Percentiles rank a stretch among this genome's conserved stretches.
These are phyloP conservation scores for Aspiorhynchus laticeps DNA, from an alignment of 2,113 vertebrate species.

Conservation along the genomic window DNA sequence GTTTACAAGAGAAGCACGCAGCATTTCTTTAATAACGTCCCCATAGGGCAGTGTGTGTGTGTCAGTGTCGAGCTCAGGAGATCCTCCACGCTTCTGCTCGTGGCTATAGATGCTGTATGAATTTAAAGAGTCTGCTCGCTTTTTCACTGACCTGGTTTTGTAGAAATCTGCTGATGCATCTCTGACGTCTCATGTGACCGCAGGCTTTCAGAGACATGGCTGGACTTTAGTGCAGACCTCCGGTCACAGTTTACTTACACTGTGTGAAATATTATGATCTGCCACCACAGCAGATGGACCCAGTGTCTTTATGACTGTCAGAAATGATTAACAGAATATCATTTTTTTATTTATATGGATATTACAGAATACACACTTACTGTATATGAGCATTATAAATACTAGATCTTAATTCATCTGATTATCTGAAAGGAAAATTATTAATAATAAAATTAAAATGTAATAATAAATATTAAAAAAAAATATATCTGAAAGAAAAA, in stretches of 20 bases:
- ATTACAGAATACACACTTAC: not conserved
- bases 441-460: too few species aligned
- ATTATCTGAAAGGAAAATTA: too few species aligned
- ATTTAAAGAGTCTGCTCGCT: not conserved
- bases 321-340: not conserved
- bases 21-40: not conserved
- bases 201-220: not conserved
- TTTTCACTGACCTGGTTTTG: slow-evolving; percentile 24
- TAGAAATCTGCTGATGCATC: slow-evolving; percentile 25
- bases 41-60: not conserved
- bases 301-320: too few species aligned
- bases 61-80: not conserved
- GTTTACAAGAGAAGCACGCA: not conserved
- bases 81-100: not conserved
- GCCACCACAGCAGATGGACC: not conserved
- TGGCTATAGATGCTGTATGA: slow-evolving; percentile 10
- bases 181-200: not conserved
- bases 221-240: not conserved
- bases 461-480: too few species aligned
- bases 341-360: not conserved
- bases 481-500: not conserved
- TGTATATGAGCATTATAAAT: not conserved
- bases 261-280: too few species aligned
- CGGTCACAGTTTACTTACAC: not conserved
- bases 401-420: not conserved